phyloP scores from a whole-genome alignment of 2,888 invertebrate species.

The Lacanobia oleracea region DNA sequence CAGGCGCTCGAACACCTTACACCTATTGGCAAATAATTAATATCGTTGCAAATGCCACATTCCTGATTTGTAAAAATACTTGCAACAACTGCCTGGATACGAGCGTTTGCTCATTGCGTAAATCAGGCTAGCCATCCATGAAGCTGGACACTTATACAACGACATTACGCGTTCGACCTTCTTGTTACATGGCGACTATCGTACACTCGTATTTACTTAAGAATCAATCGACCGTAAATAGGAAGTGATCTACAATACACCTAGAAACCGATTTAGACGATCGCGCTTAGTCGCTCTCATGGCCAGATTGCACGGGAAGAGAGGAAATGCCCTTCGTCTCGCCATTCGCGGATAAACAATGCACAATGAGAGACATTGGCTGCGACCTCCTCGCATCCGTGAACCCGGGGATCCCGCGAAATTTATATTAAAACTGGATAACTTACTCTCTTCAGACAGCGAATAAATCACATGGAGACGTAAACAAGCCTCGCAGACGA shows the following conservation, averaged over 20 bases:
- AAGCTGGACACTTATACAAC: slow-evolving; percentile 61
- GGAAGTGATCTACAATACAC: slow-evolving; percentile 67
- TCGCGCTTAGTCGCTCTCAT: slow-evolving; percentile 76
- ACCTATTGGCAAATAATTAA: slow-evolving; percentile 74
- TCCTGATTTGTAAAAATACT: slow-evolving; percentile 53
- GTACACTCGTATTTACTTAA: slow-evolving; percentile 53
- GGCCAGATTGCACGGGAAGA: slow-evolving; percentile 79
- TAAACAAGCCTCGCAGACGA: slow-evolving; percentile 65
- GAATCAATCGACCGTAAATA: slow-evolving; percentile 61
- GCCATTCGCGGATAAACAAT: slow-evolving; percentile 81
- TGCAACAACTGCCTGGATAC: slow-evolving; percentile 40
- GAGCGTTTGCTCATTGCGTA: slow-evolving; percentile 44
- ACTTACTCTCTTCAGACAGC: slow-evolving; percentile 38
- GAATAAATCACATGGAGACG: slow-evolving; percentile 60
- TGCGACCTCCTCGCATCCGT: slow-evolving; percentile 83
- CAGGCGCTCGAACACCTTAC: slow-evolving; percentile 71
- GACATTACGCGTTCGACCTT: slow-evolving; percentile 57
- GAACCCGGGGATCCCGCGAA: slow-evolving; percentile 70
- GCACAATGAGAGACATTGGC: slow-evolving; percentile 85
- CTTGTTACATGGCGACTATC: slow-evolving; percentile 55
- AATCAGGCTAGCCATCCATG: slow-evolving; percentile 41
- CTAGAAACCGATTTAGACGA: slow-evolving; percentile 69
- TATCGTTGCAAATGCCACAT: slow-evolving; percentile 57
- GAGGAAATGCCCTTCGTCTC: slow-evolving; percentile 87
- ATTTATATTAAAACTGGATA: slow-evolving; percentile 44